Conservation (phyloP, 2,797 vertebrate genomes). For the Poecilia velifera region DNA sequence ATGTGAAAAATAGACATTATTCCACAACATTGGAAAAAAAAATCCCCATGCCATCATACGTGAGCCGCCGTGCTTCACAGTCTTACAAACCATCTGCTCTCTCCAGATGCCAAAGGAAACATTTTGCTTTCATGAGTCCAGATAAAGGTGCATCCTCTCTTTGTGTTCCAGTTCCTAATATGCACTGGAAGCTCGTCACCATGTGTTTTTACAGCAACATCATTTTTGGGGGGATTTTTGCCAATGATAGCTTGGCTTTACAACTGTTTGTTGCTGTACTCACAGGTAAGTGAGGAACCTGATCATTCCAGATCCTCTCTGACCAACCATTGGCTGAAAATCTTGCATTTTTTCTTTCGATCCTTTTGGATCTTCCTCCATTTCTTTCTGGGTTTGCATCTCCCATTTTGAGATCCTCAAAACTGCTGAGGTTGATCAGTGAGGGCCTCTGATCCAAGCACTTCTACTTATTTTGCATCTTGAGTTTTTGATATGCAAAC, state of each 20-base stretch:
- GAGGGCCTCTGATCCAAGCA: background rate
- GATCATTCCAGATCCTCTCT: background rate
- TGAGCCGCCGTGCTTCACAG: background rate
- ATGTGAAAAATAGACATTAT: background rate
- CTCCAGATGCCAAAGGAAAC: background rate
- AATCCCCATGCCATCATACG: background rate
- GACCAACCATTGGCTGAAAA: background rate
- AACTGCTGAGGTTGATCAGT: background rate
- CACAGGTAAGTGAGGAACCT: background rate
- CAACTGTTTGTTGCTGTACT: background rate
- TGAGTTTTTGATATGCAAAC: background rate
- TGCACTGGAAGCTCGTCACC: background rate
- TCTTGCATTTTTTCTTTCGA: background rate
- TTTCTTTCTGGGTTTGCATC: background rate
- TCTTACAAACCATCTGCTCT: background rate
- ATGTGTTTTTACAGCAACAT: background rate
- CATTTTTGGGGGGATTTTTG: background rate
- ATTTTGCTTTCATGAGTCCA: background rate
- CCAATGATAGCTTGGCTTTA: background rate
- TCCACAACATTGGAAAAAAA: background rate
- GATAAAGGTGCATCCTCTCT: background rate
- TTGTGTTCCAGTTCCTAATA: background rate
- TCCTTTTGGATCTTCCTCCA: background rate
- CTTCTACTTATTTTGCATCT: background rate
- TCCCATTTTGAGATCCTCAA: background rate